Percentiles rank a stretch among this genome's conserved stretches.
Conservation (phyloP, 2,113 vertebrate genomes). For the Artemisiospiza belli region DNA sequence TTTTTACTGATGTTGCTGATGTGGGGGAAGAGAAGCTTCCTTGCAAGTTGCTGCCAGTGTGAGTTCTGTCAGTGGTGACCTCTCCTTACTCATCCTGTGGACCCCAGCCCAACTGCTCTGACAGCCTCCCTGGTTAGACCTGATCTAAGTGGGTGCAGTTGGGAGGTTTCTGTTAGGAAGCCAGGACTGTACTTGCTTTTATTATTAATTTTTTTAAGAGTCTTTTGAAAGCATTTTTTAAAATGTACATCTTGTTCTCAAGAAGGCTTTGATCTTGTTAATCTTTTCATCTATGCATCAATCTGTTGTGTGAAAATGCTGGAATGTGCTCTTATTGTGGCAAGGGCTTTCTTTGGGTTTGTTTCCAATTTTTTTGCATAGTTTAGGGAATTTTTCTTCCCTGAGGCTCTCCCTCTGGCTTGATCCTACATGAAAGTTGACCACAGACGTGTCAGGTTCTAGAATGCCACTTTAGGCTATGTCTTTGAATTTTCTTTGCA, state of each 20-base stretch:
- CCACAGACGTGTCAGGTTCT: constrained; percentile 16
- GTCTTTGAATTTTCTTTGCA: constrained; percentile 50
- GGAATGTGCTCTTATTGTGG: constrained; percentile 21
- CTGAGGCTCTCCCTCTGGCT: constrained; percentile 10
- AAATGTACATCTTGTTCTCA: constrained; percentile 25
- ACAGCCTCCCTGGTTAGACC: not conserved
- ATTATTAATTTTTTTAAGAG: not conserved
- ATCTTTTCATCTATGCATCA: constrained; percentile 60
- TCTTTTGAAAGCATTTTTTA: not conserved
- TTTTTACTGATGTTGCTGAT: not conserved
- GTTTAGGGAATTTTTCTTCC: constrained; percentile 39
- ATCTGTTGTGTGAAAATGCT: constrained; percentile 31
- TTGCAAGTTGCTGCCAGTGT: not conserved
- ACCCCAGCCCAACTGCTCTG: not conserved
- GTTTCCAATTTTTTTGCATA: constrained; percentile 10
- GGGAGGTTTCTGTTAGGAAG: not conserved
- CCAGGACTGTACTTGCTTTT: not conserved
- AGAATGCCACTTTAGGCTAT: constrained; percentile 8
- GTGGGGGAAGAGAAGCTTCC: not conserved
- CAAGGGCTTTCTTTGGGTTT: not conserved
- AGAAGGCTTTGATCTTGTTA: constrained; percentile 58
- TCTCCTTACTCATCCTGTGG: not conserved
- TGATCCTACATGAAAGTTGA: constrained; percentile 53
- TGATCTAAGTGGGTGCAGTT: not conserved
- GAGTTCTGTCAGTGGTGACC: not conserved